These are phyloP conservation scores for Bothrops jararaca DNA, from an alignment of 2,113 vertebrate species.

Conservation along the genomic window DNA sequence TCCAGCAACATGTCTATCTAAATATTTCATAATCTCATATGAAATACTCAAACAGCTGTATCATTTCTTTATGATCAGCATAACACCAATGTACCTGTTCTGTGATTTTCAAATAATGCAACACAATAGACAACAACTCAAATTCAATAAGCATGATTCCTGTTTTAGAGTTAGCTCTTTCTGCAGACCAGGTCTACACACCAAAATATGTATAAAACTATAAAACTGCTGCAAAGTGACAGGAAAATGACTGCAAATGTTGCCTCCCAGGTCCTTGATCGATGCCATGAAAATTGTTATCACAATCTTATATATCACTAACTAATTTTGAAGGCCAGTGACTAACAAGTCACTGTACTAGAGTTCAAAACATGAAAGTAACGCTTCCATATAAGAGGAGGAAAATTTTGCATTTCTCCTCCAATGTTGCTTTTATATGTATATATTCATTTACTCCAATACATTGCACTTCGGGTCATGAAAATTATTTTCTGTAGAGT, in stretches of 20 bases:
- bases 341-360: constrained; percentile 40
- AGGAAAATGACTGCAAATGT: constrained; percentile 59
- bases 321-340: constrained; percentile 48
- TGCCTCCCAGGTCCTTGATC: constrained; percentile 64
- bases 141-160: constrained; percentile 35
- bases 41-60: neutral
- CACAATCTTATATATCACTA: constrained; percentile 49
- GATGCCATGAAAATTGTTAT: constrained; percentile 60
- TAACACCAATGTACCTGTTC: constrained; percentile 25
- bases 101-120: constrained; percentile 27
- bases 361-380: constrained; percentile 49
- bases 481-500: constrained; percentile 3
- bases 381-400: constrained; percentile 29
- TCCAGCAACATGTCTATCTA: neutral
- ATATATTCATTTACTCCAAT: constrained; percentile 52
- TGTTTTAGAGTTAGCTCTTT: constrained; percentile 57
- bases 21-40: neutral
- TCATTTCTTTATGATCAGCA: neutral
- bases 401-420: constrained; percentile 11
- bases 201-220: constrained; percentile 54
- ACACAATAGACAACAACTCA: constrained; percentile 39
- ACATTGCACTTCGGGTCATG: constrained; percentile 55
- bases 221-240: constrained; percentile 59
- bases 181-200: constrained; percentile 46
- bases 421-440: neutral